Conservation (phyloP, 2,888 invertebrate species). For the Strigamia maritima region DNA sequence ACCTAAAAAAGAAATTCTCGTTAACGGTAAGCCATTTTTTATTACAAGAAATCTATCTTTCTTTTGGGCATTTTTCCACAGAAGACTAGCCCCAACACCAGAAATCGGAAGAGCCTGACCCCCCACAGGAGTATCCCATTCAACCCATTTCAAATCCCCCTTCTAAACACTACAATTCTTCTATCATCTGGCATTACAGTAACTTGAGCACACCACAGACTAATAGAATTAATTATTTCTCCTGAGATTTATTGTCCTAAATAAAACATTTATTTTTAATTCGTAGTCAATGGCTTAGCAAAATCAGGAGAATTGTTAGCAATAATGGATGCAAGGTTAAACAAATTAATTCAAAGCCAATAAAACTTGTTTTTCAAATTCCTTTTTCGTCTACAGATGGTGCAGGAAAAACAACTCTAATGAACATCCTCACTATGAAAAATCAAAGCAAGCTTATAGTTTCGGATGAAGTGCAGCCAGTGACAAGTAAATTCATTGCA, state of each 20-base stretch:
- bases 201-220: no score
- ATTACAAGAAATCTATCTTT: no score
- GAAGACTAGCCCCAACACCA: no score
- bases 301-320: constrained; percentile 77
- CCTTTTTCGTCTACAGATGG: neutral
- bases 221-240: no score
- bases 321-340: constrained; percentile 65
- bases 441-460: constrained; percentile 54
- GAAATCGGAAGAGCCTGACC: no score
- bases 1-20: neutral
- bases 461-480: constrained; percentile 56
- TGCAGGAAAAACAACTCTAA: constrained; percentile 66
- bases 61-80: no score
- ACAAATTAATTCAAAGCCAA: neutral
- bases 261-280: neutral
- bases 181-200: no score
- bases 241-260: neutral
- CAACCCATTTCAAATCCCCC: no score
- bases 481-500: constrained; percentile 65
- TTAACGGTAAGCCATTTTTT: neutral
- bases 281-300: neutral
- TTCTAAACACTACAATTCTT: no score
- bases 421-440: constrained; percentile 76
- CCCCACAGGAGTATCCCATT: no score
- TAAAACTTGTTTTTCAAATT: no score